Evolutionary conservation across 2,113 vertebrate species (phyloP).

Genomic region (Tympanuchus pallidicinctus): DNA sequence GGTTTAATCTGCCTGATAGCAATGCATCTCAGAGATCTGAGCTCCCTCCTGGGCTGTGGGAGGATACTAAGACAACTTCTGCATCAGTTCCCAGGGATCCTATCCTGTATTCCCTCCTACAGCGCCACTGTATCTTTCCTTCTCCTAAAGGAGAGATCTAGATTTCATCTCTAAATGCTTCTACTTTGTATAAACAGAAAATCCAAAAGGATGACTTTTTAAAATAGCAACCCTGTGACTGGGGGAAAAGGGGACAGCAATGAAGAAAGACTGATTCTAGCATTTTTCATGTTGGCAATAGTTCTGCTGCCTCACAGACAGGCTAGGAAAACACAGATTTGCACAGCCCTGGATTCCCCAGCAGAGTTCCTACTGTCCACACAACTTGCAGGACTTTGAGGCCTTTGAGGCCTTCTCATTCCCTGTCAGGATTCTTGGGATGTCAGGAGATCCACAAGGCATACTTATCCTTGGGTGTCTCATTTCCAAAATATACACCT

Average conservation of each 20-base stretch:
- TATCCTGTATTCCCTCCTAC: not conserved
- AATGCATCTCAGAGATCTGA: not conserved
- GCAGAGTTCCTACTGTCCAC: not conserved
- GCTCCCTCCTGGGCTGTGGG: not conserved
- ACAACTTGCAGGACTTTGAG: not conserved
- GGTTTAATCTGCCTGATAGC: conserved; percentile 16
- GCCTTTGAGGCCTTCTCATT: not conserved
- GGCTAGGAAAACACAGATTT: not conserved
- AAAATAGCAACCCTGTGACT: not conserved
- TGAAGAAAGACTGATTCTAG: not conserved
- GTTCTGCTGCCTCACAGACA: not conserved
- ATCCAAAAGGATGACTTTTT: not conserved
- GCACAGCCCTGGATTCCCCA: not conserved
- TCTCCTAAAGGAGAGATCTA: not conserved
- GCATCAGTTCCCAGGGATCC: not conserved
- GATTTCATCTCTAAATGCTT: not conserved
- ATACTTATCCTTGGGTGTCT: not conserved
- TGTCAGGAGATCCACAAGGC: not conserved
- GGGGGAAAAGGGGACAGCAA: not conserved
- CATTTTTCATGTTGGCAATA: not conserved
- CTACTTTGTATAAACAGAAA: not conserved
- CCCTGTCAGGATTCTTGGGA: not conserved
- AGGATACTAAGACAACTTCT: not conserved
- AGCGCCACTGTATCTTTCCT: not conserved
- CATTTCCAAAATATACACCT: not conserved